These are phyloP conservation scores for Turritopsis dohrnii DNA, from an alignment of 30 jellyfish, hydroid and myxozoan genomes.

Conservation along the genomic window DNA sequence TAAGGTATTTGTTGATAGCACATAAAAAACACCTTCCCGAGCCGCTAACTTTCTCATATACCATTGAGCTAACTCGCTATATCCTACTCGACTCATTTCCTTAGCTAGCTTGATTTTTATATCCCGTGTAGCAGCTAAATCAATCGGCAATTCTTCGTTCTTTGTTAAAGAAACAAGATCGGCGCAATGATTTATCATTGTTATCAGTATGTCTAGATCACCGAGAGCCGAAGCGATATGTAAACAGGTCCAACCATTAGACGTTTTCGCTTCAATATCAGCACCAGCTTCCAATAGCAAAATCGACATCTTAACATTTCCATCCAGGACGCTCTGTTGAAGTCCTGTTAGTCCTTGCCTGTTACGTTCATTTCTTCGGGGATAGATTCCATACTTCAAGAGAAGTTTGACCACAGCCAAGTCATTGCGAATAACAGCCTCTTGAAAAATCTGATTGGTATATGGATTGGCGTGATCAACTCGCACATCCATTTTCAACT, in stretches of 20 bases:
- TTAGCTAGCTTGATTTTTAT: constrained; percentile 57
- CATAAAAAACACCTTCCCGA: constrained; percentile 63
- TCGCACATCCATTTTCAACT: neutral
- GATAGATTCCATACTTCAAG: constrained; percentile 71
- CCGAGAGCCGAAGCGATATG: constrained; percentile 96
- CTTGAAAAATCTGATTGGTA: constrained; percentile 81
- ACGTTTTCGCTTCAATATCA: constrained; percentile 74
- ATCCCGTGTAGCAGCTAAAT: constrained; percentile 64
- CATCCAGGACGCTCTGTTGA: constrained; percentile 87
- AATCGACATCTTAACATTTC: constrained; percentile 61
- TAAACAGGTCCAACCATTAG: constrained; percentile 91
- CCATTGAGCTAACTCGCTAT: constrained; percentile 86
- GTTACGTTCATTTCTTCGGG: constrained; percentile 60
- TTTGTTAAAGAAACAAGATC: constrained; percentile 81
- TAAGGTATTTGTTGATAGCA: constrained; percentile 72
- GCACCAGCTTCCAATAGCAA: constrained; percentile 76
- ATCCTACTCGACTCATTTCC: constrained; percentile 77
- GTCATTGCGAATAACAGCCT: constrained; percentile 78
- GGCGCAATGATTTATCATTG: constrained; percentile 64
- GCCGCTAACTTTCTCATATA: constrained; percentile 63
- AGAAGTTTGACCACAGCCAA: constrained; percentile 65
- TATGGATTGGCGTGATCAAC: constrained; percentile 82
- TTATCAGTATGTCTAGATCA: constrained; percentile 41
- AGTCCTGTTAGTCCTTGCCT: constrained; percentile 78
- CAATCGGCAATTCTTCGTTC: constrained; percentile 83